Evolutionary conservation across 2,888 invertebrate species (phyloP).

Genomic region (Chrysolina haemoptera): DNA sequence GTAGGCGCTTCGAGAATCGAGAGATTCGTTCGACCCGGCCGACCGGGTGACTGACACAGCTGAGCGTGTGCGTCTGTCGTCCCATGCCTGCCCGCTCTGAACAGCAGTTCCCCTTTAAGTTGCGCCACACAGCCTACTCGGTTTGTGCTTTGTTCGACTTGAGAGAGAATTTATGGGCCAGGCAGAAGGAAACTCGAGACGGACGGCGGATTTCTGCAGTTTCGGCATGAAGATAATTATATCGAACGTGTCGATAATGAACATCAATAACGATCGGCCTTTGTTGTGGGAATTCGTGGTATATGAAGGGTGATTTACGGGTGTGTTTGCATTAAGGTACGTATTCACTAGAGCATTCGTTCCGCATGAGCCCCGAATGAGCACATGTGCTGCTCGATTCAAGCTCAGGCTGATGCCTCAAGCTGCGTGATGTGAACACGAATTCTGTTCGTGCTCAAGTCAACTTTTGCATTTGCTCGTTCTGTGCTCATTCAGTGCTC

Average conservation of each 20-base stretch:
- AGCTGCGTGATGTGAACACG: no score
- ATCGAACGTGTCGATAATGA: constrained; percentile 15
- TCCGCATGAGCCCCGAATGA: no score
- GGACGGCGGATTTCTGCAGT: constrained; percentile 5
- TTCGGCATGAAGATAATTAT: background rate
- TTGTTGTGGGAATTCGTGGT: background rate
- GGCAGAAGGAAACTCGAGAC: constrained; percentile 9
- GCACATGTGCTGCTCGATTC: no score
- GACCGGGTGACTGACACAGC: constrained; percentile 64
- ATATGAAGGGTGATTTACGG: background rate
- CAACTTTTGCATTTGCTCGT: no score
- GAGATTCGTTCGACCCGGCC: constrained; percentile 56
- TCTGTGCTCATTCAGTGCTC: no score
- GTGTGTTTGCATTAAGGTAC: no score
- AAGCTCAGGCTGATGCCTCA: no score
- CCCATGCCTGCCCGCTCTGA: constrained; percentile 1
- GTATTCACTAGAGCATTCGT: no score
- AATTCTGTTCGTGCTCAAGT: no score
- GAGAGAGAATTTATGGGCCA: constrained; percentile 20
- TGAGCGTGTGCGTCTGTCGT: constrained; percentile 45
- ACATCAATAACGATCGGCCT: constrained; percentile 13
- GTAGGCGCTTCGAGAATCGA: constrained; percentile 53
- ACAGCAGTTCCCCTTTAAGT: constrained; percentile 26
- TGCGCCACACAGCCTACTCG: constrained; percentile 9
- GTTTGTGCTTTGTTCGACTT: constrained; percentile 5